Evolutionary conservation across 2,797 vertebrate species (phyloP), one percentile per base, ranked within the genome.

Genomic region (Simalia tracyae): DNA sequence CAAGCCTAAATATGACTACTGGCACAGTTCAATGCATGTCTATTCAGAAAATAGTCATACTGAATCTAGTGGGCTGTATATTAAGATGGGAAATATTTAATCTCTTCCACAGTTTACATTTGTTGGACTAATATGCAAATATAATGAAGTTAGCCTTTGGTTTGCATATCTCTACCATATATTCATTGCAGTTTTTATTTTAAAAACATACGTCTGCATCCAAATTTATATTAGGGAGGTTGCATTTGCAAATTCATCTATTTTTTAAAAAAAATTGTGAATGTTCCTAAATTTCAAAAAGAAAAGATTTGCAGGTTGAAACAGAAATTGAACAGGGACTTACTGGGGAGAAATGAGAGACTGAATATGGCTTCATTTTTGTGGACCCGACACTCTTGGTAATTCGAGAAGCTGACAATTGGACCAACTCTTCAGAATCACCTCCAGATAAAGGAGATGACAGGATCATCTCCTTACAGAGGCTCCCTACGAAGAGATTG

Each of bases 1-100:
- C 66, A 66, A 28, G 91, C 59, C 68, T 84, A 92, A 86, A 90
- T 91, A 87, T 54, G 94, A 88, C 31, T 72, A 92, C 8, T 31
- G 46, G 24, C 56, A 60, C 56, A 90, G 22, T 46, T 46, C 19
- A 17, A 68, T n/a, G 4, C 31, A 19, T 31, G 26, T 50, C 22
- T 59, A 15, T 31, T 54, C 60, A 64, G 36, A 61, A 54, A 42
- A 3, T 12, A 90, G 46, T 42, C 10, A 0, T 61, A 64, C 9
- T 63, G 42, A 22, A 11, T 54, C 28, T 60, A 50, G 42, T 54
- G 15, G 31, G n/a, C 28, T 86, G 60, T 87, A 63, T 14, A 46
- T 50, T 15, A 46, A 26, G 26, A 19, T 66, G 26, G 4, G 61
- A 46, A 61, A 81, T 24, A 42, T 76, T 76, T 42, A 76, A 76